These are phyloP conservation scores for Calameuta filiformis DNA, from an alignment of 2,888 invertebrate species.

Conservation along the genomic window DNA sequence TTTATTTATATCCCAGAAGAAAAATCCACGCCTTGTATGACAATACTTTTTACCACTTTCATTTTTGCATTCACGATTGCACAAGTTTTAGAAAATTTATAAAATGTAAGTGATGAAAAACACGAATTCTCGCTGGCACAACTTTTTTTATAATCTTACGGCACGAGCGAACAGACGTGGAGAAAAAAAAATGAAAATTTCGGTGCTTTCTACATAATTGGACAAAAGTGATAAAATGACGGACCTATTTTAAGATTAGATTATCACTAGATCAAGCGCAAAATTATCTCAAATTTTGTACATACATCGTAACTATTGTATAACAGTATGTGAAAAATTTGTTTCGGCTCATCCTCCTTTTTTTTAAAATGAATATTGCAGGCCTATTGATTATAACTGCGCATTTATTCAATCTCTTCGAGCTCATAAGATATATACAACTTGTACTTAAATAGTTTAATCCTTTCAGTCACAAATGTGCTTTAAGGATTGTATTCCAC, in stretches of 20 bases:
- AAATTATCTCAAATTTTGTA: slow-evolving; percentile 19
- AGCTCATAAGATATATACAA: no score
- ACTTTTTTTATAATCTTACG: not conserved
- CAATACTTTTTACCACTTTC: no score
- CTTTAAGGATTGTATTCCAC: no score
- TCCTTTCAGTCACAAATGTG: no score
- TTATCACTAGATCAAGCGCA: slow-evolving; percentile 12
- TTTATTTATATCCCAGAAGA: not conserved
- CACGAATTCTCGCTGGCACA: slow-evolving; percentile 18
- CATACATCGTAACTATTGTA: slow-evolving; percentile 14
- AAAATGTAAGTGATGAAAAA: slow-evolving; percentile 16
- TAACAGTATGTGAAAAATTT: slow-evolving; percentile 22
- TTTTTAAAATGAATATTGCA: slow-evolving; percentile 30
- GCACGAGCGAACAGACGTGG: no score
- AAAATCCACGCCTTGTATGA: not conserved
- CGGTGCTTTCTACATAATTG: slow-evolving; percentile 29
- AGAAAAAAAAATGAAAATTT: no score
- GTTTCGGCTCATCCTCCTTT: slow-evolving; percentile 18
- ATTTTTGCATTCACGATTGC: no score
- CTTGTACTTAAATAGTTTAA: no score
- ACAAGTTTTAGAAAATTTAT: slow-evolving; percentile 10
- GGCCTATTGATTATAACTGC: no score
- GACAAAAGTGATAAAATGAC: slow-evolving; percentile 31
- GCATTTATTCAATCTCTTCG: no score
- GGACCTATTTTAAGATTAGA: slow-evolving; percentile 40